These are phyloP conservation scores for Smittia sp. DNA, from an alignment of 2,888 invertebrate genomes.

Conservation along the genomic window DNA sequence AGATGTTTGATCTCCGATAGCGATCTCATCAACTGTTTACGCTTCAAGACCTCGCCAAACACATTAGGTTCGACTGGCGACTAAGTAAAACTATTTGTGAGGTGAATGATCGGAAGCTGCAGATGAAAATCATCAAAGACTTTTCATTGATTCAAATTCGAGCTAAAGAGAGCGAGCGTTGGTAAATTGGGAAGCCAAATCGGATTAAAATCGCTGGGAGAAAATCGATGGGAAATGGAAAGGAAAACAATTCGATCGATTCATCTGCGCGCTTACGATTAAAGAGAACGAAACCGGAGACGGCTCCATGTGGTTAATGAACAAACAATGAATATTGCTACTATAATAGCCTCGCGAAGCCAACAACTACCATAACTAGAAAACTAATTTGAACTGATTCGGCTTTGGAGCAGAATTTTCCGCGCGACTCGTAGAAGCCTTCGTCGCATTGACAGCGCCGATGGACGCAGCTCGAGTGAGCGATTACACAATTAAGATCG, in stretches of 20 bases:
- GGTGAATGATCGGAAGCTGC: too few relatives aligned
- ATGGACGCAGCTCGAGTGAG: conserved; percentile 42
- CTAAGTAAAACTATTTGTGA: too few relatives aligned
- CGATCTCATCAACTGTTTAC: too few relatives aligned
- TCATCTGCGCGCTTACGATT: neutral
- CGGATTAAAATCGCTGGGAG: too few relatives aligned
- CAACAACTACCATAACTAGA: conserved; percentile 12
- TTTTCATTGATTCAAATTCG: too few relatives aligned
- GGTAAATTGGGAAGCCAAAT: too few relatives aligned
- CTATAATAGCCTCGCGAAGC: conserved; percentile 22
- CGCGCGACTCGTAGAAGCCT: conserved; percentile 38
- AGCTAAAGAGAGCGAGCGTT: too few relatives aligned
- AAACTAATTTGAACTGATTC: conserved; percentile 35
- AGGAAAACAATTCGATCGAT: neutral
- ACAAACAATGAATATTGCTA: neutral
- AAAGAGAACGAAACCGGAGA: neutral
- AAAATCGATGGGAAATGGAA: neutral
- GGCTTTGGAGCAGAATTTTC: conserved; percentile 34
- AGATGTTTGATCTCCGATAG: too few relatives aligned
- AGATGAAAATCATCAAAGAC: too few relatives aligned
- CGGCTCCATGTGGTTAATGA: conserved; percentile 15
- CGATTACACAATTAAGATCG: conserved; percentile 44
- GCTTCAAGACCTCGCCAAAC: too few relatives aligned
- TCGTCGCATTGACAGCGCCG: conserved; percentile 43
- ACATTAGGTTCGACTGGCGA: too few relatives aligned